These are phyloP conservation scores for Periparus ater DNA, from an alignment of 2,797 vertebrate species.

Conservation along the genomic window DNA sequence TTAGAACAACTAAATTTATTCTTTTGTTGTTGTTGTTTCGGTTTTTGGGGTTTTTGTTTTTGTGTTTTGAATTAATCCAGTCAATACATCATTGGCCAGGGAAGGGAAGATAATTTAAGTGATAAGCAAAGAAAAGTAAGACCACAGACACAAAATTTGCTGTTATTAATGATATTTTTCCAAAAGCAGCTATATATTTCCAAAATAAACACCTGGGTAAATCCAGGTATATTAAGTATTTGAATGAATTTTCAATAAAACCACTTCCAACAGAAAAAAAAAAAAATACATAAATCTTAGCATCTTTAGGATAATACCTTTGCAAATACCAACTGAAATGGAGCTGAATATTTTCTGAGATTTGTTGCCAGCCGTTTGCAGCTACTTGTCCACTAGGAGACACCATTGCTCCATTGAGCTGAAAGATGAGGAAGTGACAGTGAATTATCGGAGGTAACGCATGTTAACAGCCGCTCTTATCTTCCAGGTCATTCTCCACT, in stretches of 20 bases:
- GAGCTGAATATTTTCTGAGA: not conserved
- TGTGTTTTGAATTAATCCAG: not conserved
- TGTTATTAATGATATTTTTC: not conserved
- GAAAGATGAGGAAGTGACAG: not conserved
- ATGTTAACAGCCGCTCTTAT: not conserved
- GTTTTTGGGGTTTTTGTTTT: fast-evolving
- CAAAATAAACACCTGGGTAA: not conserved
- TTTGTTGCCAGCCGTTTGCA: not conserved
- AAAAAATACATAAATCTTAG: not conserved
- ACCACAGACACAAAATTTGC: not conserved
- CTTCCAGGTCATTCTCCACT: not conserved
- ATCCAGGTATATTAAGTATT: not conserved
- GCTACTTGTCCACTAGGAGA: slow-evolving; percentile 15
- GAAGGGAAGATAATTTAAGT: not conserved
- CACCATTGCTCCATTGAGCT: not conserved
- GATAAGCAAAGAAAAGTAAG: not conserved
- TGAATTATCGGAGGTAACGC: not conserved
- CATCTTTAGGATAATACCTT: not conserved
- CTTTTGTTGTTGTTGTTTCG: fast-evolving
- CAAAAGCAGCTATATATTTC: not conserved
- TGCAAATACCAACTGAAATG: not conserved
- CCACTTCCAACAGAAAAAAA: not conserved
- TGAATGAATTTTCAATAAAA: not conserved
- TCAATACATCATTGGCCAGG: not conserved
- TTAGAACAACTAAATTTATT: not conserved